Conservation (phyloP, 2,888 invertebrate species). For the Cepaea hortensis region DNA sequence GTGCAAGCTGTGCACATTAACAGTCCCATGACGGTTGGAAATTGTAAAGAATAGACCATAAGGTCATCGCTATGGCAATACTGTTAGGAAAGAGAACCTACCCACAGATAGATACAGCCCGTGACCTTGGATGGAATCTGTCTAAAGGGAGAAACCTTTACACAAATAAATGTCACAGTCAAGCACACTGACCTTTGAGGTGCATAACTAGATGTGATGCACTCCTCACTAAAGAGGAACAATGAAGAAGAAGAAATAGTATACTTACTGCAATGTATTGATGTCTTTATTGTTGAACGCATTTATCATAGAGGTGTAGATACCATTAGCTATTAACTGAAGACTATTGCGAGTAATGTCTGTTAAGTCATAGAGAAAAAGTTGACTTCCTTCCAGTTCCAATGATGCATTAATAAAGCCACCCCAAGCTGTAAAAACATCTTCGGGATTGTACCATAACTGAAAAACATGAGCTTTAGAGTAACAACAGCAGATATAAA, state of each 20-base stretch:
- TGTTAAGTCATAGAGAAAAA: slow-evolving; percentile 84
- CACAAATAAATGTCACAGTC: too few species aligned
- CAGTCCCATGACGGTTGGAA: too few species aligned
- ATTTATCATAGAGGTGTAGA: slow-evolving; percentile 81
- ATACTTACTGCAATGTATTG: slow-evolving; percentile 59
- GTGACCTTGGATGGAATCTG: too few species aligned
- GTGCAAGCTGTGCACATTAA: too few species aligned
- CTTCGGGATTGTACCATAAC: slow-evolving; percentile 76
- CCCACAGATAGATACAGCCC: too few species aligned
- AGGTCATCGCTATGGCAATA: too few species aligned
- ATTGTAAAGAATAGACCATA: too few species aligned
- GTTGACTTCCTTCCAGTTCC: slow-evolving; percentile 52
- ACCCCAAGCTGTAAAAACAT: slow-evolving; percentile 80
- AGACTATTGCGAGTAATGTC: slow-evolving; percentile 90
- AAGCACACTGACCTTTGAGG: too few species aligned
- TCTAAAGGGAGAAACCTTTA: too few species aligned
- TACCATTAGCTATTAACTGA: slow-evolving; percentile 83
- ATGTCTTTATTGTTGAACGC: slow-evolving; percentile 76
- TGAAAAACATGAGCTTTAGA: slow-evolving; percentile 50
- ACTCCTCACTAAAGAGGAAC: too few species aligned
- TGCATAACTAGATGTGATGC: too few species aligned
- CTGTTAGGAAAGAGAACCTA: too few species aligned
- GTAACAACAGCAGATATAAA: neutral
- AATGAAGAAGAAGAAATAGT: neutral
- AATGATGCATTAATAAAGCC: slow-evolving; percentile 61